Base-by-base conservation (phyloP, 2,888 invertebrate species). In the Cosmia trapezina region DNA sequence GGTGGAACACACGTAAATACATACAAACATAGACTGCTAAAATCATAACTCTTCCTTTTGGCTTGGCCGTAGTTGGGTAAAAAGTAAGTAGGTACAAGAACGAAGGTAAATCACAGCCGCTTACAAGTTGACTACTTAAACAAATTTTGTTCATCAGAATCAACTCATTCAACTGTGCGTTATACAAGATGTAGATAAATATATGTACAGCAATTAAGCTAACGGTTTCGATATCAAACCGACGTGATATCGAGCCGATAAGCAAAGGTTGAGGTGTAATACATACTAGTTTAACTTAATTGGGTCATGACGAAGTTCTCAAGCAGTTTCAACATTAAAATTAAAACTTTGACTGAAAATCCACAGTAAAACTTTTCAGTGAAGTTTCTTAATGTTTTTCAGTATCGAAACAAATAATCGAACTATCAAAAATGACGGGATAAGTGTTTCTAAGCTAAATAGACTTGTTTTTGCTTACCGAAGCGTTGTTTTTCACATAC, bases 171-270 rank as follows among this genome's bases (percentile, higher is more conserved):
- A 78, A n/a, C n/a, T 14, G 9, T 17, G 28, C 8, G 45, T 6
- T 43, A 45, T 41, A 33, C 19, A 3, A 14, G 28, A 14, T 5
- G 4, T 57, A 56, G 4, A 28, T 49, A 56, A 12, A 45, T 59
- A 3, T 37, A 56, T 22, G 11, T 37, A 51, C 1, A 56, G 33
- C 59, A 69, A 76, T 76, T 61, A 69, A 81, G 69, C 51, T 51
- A 60, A 43, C 64, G 45, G 63, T 47, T 41, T 64, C 45, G 64
- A 64, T 53, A 47, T 11, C 49, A 5, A 63, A 11, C 81, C 54
- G 69, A n/a, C 53, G 22, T 69, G 64, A 77, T 77, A 81, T 64
- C 51, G 63, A 56, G 17, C 45, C 63, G 70, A 63, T 68, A 53
- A 54, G 19, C 51, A 53, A 49, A 67, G 49, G 49, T 47, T 54